Base-by-base conservation (phyloP, 2,888 invertebrate species). In the Nephrotoma appendiculata region DNA sequence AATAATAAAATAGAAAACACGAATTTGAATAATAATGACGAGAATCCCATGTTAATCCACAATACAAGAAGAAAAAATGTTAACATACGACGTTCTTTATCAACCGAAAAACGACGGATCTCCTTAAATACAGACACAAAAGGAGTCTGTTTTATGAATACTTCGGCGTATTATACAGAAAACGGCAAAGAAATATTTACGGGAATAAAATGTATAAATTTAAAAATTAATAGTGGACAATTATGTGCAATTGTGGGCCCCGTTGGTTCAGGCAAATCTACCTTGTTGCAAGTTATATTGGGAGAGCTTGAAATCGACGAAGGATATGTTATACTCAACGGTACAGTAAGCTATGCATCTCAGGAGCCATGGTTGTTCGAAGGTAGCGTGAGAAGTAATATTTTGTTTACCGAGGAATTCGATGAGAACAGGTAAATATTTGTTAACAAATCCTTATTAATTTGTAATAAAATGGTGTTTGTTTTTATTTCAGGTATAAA, bases 311-410 rank as follows among this genome's bases (percentile, higher is more conserved):
- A 94, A n/a, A 92, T 95, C 1, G 92, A 91, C 11, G 88, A 90
- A 12, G 96, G 96, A 89, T 93, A 89, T 41, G 89, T 94, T 15
- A 90, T 92, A 19, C 92, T 95, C 0, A 92, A 92, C 42, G 97
- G 97, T 3, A 92, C 92, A 86, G 90, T 95, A 0, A 95, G 95
- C 42, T 98, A 97, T 89, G 95, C 96, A 0, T 94, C 96, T 52
- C 97, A 97, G 89, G 95, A 97, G 89, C 95, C 98, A 0, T 98
- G 98, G 97, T 92, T 96, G 5, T 96, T 96, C 89, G 94, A 91
- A 92, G 94, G 95, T 42, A 96, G 96, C 88, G 95, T 99, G 0
- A 93, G 97, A 11, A 98, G 98, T 89, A 99, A 99, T 91, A 97
- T 99, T 88, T 91, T 98, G 0, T 99, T 99, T 91, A 98, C 98